Base-by-base conservation (phyloP, 2,113 vertebrate species). In the Hassar affinis region DNA sequence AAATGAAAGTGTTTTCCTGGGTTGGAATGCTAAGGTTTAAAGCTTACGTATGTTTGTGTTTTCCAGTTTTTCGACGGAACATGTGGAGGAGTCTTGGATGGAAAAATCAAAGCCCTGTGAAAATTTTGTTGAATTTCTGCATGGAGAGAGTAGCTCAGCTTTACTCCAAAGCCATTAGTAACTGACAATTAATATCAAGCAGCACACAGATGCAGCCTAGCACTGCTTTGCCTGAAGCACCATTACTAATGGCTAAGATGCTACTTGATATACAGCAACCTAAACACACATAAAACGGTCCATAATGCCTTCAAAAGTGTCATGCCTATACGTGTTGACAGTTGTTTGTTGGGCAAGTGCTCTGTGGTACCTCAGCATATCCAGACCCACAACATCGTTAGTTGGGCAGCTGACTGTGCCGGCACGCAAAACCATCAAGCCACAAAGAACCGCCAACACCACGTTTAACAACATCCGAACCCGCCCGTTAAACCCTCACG, bases 231-330 rank as follows among this genome's bases (percentile, higher is more conserved):
- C 88, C 83, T 92, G 88, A 90, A 80, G 88, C 88, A 91, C 88
- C 88, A 72, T 90, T 84, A 17, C 91, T 93, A 89, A 92, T 89
- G 83, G 90, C 93, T 91, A 89, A 62, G 91, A 94, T 91, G 90
- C 88, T 89, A 87, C 89, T 92, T 92, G 88, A 92, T 87, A 90
- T 94, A 94, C 91, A 86, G 6, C 88, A 89, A 83, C 84, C 83
- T 86, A 87, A 91, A 90, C 95, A 94, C 92, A 94, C 92, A 88
- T 94, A 90, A 92, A 77, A 91, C 90, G 90, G 91, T 90, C 92
- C 94, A 97, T 93, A 93, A 99, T 99, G 98, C 95, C 98, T 94
- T 99, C 97, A 79, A 99, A 98, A 90, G 97, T 98, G 83, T 99
- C 98, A 79, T 99, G 98, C 89, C 94, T 99, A 12, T 99, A 99